These are phyloP conservation scores for Scarus forsteni DNA, from an alignment of 2,797 vertebrate species.

Conservation along the genomic window DNA sequence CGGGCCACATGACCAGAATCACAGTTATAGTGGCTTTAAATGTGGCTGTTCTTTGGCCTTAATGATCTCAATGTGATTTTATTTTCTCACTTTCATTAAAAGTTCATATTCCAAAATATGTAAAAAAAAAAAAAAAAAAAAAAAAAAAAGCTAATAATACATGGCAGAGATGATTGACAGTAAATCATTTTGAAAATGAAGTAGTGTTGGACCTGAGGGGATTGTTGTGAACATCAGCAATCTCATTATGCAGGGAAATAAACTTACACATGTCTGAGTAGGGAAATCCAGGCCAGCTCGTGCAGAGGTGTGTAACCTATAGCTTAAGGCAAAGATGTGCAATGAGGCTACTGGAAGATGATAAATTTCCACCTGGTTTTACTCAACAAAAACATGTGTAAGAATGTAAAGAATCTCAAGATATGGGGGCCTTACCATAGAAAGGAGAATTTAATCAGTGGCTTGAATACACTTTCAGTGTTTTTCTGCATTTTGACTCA, in stretches of 20 bases:
- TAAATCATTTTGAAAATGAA: too few species aligned
- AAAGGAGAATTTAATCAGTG: slow-evolving; percentile 39
- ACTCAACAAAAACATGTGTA: slow-evolving; percentile 74
- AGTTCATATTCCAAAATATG: too few species aligned
- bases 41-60: too few species aligned
- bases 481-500: slow-evolving; percentile 19
- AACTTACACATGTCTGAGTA: slow-evolving; percentile 23
- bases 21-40: too few species aligned
- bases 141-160: too few species aligned
- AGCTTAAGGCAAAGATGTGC: slow-evolving; percentile 57
- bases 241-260: not conserved
- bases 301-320: slow-evolving; percentile 43
- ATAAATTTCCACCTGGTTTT: slow-evolving; percentile 71
- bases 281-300: slow-evolving; percentile 40
- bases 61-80: too few species aligned
- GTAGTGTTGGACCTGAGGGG: too few species aligned
- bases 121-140: too few species aligned
- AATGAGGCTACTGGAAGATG: slow-evolving; percentile 63
- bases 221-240: slow-evolving; percentile 1
- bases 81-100: too few species aligned
- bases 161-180: too few species aligned
- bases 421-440: slow-evolving; percentile 44
- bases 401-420: slow-evolving; percentile 69
- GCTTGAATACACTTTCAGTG: slow-evolving; percentile 16
- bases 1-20: too few species aligned